Percentiles rank a stretch among this genome's conserved stretches.
phyloP scores from a whole-genome alignment of 2,113 vertebrate genomes.

The Chloropsis cyanopogon region DNA sequence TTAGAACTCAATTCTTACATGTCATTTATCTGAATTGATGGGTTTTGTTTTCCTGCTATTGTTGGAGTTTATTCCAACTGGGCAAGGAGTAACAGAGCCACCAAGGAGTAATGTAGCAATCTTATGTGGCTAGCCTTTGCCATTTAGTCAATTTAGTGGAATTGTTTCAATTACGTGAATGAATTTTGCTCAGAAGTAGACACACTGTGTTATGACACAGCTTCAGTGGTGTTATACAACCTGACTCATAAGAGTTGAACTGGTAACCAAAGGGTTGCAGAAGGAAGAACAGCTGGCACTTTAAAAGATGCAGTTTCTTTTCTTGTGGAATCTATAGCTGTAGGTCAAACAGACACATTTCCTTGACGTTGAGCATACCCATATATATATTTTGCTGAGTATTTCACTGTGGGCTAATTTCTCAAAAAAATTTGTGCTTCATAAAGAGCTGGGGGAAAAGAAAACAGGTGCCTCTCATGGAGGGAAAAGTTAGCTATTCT shows the following conservation, averaged over 20 bases:
- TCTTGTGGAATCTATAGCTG: neutral
- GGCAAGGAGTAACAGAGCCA: neutral
- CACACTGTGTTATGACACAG: neutral
- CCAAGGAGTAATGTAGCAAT: neutral
- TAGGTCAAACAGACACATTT: neutral
- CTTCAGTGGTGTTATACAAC: neutral
- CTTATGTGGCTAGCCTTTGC: neutral
- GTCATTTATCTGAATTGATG: neutral
- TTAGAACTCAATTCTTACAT: neutral
- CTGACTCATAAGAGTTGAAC: neutral
- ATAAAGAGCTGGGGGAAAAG: neutral
- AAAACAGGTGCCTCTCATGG: neutral
- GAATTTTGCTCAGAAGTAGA: neutral
- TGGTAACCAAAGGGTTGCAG: fast-evolving
- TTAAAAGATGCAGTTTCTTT: neutral
- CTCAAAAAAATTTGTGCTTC: neutral
- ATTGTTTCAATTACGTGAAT: neutral
- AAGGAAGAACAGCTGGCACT: neutral
- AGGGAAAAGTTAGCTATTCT: neutral
- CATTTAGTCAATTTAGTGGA: neutral
- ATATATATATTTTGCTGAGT: neutral
- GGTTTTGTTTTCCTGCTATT: neutral
- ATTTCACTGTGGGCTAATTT: neutral
- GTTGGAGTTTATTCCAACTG: neutral
- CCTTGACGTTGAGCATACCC: neutral